Base-by-base conservation (phyloP, 2,888 invertebrate genomes). In the Sinelater perroti region DNA sequence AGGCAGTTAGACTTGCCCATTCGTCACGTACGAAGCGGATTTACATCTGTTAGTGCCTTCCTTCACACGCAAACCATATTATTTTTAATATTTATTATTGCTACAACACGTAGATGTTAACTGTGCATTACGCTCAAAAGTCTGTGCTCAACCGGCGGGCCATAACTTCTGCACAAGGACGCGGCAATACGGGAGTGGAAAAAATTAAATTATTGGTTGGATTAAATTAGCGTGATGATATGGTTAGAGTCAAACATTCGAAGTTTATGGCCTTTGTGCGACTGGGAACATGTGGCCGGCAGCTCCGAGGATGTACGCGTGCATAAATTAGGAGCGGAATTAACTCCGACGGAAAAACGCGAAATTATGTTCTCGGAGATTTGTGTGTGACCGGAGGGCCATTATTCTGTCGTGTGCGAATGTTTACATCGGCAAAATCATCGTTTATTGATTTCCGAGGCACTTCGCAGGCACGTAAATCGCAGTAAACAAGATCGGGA, bases 311-410 rank as follows among this genome's bases (percentile, higher is more conserved):
- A 40, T 52, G 52, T 45, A 20, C 42, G 36, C 49, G 42, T 47
- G 49, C 50, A 56, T 56, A 56, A 56, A 56, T 56, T 56, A 56
- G 50, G 45, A 50, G 51, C 45, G 35, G 51, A 56, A 56, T 56
- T 44, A 54, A 42, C 30, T 44, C 30, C 30, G 30, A 44, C 30
- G 21, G 42, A 45, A 56, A 56, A 47, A 28, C 26, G 44, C 50
- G 20, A 50, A 55, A 46, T 47, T 47, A 45, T 47, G 47, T 49
- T 42, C 40, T 17, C 30, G 4, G 17, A 35, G 50, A 28, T 33
- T 28, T 38, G 21, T 40, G 24, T 30, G 31, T 14, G 50, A 24
- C 30, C 28, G 10, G 50, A 42, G 40, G 38, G 30, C 49, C 49
- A 50, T 44, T 45, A 50, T 56, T 56, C 44, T 50, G 35, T 44